These are phyloP conservation scores for Megaceryle maxima DNA, from an alignment of 2,113 vertebrate species.

Conservation along the genomic window DNA sequence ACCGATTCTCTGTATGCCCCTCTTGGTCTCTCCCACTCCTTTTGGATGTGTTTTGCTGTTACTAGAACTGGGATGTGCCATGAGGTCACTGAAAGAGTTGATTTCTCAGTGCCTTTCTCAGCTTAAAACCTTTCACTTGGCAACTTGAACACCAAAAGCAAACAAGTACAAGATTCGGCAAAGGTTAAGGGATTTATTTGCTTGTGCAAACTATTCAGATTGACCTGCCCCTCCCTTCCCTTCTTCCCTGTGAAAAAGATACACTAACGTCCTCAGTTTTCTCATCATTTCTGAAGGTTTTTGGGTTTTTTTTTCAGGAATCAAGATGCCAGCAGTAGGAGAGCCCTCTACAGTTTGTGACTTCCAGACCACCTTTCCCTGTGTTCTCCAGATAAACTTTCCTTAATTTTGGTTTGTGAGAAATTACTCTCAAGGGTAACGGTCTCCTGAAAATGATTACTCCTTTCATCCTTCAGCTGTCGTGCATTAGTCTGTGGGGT, in stretches of 20 bases:
- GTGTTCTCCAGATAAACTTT: not conserved
- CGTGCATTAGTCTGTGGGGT: not conserved
- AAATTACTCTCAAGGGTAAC: not conserved
- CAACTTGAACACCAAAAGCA: not conserved
- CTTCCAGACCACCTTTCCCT: not conserved
- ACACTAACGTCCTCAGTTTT: not conserved
- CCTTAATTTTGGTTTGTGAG: not conserved
- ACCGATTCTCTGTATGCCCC: rapidly evolving
- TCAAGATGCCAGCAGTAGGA: not conserved
- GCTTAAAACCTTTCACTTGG: not conserved
- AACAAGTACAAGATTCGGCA: not conserved
- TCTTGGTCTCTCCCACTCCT: too few species aligned
- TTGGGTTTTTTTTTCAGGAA: not conserved
- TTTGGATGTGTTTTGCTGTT: rapidly evolving
- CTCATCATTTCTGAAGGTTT: not conserved
- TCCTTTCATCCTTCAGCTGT: not conserved
- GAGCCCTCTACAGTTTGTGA: not conserved
- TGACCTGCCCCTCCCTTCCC: not conserved
- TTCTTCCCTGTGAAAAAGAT: not conserved
- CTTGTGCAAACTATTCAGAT: not conserved
- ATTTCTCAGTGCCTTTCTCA: not conserved
- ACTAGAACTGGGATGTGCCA: rapidly evolving
- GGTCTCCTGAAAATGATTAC: not conserved
- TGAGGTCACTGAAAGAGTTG: not conserved
- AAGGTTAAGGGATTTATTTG: not conserved